These are phyloP conservation scores for Porites evermanni DNA, from an alignment of 92 coral and sea anemone species.

Conservation along the genomic window DNA sequence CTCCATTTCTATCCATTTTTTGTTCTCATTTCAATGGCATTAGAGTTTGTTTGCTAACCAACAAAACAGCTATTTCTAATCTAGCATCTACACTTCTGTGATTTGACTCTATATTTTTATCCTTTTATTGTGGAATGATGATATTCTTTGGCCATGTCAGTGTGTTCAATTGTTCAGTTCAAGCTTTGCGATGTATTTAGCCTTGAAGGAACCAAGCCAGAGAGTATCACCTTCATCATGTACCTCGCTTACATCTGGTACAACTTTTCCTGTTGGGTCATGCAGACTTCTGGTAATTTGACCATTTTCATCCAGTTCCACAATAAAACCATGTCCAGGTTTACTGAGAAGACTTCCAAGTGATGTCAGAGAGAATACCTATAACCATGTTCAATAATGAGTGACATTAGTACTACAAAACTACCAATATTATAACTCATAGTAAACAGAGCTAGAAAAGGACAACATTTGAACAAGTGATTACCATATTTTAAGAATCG, in stretches of 20 bases:
- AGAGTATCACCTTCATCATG: slow-evolving; percentile 83
- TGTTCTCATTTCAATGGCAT: no score
- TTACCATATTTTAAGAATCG: no score
- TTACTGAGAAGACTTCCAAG: slow-evolving; percentile 4
- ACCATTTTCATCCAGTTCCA: slow-evolving; percentile 82
- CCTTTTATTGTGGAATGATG: neutral
- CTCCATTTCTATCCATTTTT: no score
- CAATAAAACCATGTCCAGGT: slow-evolving; percentile 64
- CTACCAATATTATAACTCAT: no score
- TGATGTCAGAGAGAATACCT: slow-evolving; percentile 63
- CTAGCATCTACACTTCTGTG: no score
- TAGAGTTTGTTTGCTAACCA: no score
- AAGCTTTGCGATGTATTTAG: slow-evolving; percentile 64
- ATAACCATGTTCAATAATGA: neutral
- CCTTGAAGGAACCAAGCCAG: slow-evolving; percentile 68
- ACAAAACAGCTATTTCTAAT: no score
- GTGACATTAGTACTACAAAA: no score
- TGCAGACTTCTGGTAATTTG: slow-evolving; percentile 71
- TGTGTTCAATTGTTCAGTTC: slow-evolving; percentile 42
- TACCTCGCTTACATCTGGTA: slow-evolving; percentile 73
- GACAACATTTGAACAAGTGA: no score
- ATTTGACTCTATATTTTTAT: no score
- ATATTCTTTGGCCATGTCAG: neutral
- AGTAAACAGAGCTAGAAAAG: neutral
- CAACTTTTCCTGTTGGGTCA: slow-evolving; percentile 70